These are phyloP conservation scores for Galerucella pusilla DNA, from an alignment of 2,888 invertebrate species.

Conservation along the genomic window DNA sequence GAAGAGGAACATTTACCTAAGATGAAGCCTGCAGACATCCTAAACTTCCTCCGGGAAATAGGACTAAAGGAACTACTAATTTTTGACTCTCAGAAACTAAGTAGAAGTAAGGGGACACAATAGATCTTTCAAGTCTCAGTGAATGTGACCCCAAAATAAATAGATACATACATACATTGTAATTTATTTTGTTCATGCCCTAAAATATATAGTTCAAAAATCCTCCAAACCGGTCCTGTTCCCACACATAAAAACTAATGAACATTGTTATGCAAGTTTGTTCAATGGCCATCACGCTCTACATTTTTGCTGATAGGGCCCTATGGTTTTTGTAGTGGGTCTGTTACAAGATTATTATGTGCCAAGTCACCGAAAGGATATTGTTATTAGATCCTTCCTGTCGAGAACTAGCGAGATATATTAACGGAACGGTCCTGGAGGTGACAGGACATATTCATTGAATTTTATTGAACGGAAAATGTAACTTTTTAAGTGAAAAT, in stretches of 20 bases:
- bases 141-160: no score
- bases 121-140: no score
- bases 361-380: conserved; percentile 38
- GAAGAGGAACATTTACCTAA: no score
- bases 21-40: no score
- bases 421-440: conserved; percentile 19
- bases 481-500: not conserved
- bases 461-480: conserved; percentile 29
- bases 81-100: no score
- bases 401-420: conserved; percentile 29
- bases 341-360: conserved; percentile 42
- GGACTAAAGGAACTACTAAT: no score
- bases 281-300: conserved; percentile 40
- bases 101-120: no score
- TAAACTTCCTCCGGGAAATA: no score
- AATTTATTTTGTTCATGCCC: no score
- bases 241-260: conserved; percentile 42
- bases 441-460: conserved; percentile 33
- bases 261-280: conserved; percentile 38
- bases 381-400: conserved; percentile 41
- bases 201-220: not conserved
- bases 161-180: no score
- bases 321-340: conserved; percentile 33
- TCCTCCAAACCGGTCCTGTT: not conserved
- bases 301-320: conserved; percentile 36